Base-by-base conservation (phyloP, 2,797 vertebrate genomes). In the Sternotherus odoratus region DNA sequence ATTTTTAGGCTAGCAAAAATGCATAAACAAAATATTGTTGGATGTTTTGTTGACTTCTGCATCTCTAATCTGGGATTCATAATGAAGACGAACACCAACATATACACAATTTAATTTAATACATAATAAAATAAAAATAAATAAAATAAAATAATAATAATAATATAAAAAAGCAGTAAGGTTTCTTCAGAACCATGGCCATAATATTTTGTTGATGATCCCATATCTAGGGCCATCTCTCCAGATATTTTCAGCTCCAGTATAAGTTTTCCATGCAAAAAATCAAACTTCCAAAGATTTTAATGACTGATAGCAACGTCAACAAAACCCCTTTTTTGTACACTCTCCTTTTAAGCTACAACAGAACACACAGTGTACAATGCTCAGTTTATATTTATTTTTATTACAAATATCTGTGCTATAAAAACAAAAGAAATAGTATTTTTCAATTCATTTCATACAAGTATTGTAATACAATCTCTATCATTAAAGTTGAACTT, bases 241-340 rank as follows among this genome's bases (percentile, higher is more conserved):
- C 33, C 83, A 86, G 84, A 43, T 81, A 91, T 85, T 85, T 36
- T 96, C 28, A 77, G 96, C 92, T 96, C 86, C 60, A 75, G 90
- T 91, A 91, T 83, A 95, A 88, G 77, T 95, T 94, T 97, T 87
- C 86, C 77, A 94, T 66, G 23, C 84, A 93, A 95, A 95, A 89
- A 88, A 95, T 94, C 79, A 92, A 87, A 94, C 82, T 85, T 95
- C 83, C 50, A 87, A 93, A 82, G 16, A 88, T 81, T 15, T 48
- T 13, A 30, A 7, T 75, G 39, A 75, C 23, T 28, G 13, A 75
- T 17, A 48, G 63, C 10, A 11, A 10, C 36, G 33, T 19, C 36
- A 66, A 36, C 17, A 36, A 66, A 66, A 66, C 48, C 4, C 63
- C 36, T 81, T 48, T 33, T 83, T 36, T n/a, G 8, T 26, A 43